A percentile compares a stretch with the other conserved stretches of the same genome.
Conservation (phyloP, 2,888 invertebrate genomes). For the Chaetoderma sp. region DNA sequence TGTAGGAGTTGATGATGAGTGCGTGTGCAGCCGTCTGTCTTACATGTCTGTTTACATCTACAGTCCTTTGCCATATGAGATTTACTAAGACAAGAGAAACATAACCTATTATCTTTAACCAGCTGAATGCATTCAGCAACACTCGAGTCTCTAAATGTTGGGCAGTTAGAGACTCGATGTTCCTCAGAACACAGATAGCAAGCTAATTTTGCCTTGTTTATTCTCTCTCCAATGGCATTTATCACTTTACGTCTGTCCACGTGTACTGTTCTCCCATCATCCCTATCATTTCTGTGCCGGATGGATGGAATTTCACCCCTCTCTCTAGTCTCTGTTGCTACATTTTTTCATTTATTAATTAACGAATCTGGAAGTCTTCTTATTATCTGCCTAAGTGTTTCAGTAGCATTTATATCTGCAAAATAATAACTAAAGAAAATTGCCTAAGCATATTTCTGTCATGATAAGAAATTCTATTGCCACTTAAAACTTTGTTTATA, state of each 20-base stretch:
- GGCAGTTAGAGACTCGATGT: constrained; percentile 10
- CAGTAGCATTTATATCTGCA: constrained; percentile 11
- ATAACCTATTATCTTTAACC: constrained; percentile 1
- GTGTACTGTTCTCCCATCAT: constrained; percentile 6
- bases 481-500: constrained; percentile 4
- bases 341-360: constrained; percentile 6
- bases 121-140: neutral
- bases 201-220: neutral
- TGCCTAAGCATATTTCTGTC: constrained; percentile 5
- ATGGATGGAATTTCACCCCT: constrained; percentile 8
- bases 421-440: constrained; percentile 2
- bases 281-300: constrained; percentile 11
- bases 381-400: constrained; percentile 2
- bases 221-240: neutral
- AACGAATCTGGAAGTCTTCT: constrained; percentile 7
- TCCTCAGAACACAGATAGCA: neutral
- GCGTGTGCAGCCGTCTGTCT: neutral
- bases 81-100: constrained; percentile 8
- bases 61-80: neutral
- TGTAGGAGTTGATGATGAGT: constrained; percentile 13
- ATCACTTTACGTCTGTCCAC: neutral
- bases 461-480: neutral
- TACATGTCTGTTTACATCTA: neutral
- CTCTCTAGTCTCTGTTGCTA: constrained; percentile 5
- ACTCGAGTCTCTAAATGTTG: neutral